phyloP scores from a whole-genome alignment of 2,888 invertebrate genomes.

The Machimus atricapillus region DNA sequence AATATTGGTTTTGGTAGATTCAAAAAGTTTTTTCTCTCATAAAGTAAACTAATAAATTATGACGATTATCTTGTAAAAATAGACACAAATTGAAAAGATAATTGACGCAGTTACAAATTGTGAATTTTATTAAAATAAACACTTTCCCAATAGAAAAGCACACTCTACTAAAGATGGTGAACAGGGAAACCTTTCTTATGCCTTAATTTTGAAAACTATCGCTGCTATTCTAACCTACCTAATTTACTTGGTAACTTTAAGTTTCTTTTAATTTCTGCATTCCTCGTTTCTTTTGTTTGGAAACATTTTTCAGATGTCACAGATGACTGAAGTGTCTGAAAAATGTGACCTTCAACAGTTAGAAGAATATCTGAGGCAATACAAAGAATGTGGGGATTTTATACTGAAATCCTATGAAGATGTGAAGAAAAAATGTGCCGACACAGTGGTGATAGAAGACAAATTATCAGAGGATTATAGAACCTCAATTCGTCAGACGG shows the following conservation, averaged over 20 bases:
- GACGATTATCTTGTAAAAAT: no score
- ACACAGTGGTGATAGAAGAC: neutral
- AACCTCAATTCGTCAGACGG: neutral
- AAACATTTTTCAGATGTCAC: conserved; percentile 35
- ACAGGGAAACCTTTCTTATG: neutral
- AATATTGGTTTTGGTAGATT: no score
- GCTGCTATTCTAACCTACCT: neutral
- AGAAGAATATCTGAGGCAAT: conserved; percentile 15
- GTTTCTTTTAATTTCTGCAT: conserved; percentile 40
- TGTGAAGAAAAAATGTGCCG: neutral
- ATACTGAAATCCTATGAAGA: conserved; percentile 2
- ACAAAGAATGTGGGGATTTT: conserved; percentile 1
- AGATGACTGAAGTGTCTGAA: conserved; percentile 12
- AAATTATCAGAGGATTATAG: neutral
- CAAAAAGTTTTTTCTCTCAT: no score
- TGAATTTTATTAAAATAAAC: conserved; percentile 16
- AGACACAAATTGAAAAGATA: neutral
- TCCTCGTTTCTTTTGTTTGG: conserved; percentile 36
- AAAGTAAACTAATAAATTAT: no score
- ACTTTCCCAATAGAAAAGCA: neutral
- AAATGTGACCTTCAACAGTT: neutral
- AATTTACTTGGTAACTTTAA: conserved; percentile 25
- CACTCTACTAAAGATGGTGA: neutral
- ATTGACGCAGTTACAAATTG: neutral
- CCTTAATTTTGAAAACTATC: neutral